Evolutionary conservation across 2,797 vertebrate genomes (phyloP).

Genomic region (Staurois parvus): DNA sequence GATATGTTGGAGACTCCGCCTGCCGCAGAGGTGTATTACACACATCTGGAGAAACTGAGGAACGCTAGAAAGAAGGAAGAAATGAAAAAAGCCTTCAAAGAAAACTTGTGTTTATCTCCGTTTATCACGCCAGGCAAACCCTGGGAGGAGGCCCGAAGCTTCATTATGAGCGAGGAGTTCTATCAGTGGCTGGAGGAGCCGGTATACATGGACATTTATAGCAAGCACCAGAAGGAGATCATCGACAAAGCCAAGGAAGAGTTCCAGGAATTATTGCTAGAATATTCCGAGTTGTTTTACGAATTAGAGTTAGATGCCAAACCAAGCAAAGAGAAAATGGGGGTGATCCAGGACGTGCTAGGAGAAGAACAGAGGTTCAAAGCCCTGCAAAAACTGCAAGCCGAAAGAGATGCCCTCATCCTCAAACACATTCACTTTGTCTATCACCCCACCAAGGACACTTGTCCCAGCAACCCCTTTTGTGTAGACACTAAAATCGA

Average conservation of each 20-base stretch:
- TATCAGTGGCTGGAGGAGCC: constrained; percentile 94
- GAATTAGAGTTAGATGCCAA: constrained; percentile 97
- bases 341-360: constrained; percentile 93
- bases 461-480: constrained; percentile 88
- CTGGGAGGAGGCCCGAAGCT: constrained; percentile 96
- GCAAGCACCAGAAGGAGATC: constrained; percentile 93
- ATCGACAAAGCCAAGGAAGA: constrained; percentile 96
- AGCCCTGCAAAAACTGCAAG: constrained; percentile 93
- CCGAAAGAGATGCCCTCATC: constrained; percentile 93
- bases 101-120: constrained; percentile 87
- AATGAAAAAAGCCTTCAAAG: constrained; percentile 90
- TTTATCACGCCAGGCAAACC: constrained; percentile 96
- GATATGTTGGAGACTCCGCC: constrained; percentile 89
- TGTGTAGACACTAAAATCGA: constrained; percentile 92
- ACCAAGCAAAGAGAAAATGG: constrained; percentile 99
- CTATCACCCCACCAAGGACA: constrained; percentile 96
- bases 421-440: constrained; percentile 98
- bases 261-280: constrained; percentile 94
- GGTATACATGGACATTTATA: constrained; percentile 92
- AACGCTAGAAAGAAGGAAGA: constrained; percentile 88
- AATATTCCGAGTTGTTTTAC: constrained; percentile 97
- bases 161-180: constrained; percentile 97
- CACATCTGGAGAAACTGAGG: constrained; percentile 87
- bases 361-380: constrained; percentile 96
- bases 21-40: constrained; percentile 84